Base-by-base conservation (phyloP, 2,888 invertebrate species). In the Spilarctia lutea region DNA sequence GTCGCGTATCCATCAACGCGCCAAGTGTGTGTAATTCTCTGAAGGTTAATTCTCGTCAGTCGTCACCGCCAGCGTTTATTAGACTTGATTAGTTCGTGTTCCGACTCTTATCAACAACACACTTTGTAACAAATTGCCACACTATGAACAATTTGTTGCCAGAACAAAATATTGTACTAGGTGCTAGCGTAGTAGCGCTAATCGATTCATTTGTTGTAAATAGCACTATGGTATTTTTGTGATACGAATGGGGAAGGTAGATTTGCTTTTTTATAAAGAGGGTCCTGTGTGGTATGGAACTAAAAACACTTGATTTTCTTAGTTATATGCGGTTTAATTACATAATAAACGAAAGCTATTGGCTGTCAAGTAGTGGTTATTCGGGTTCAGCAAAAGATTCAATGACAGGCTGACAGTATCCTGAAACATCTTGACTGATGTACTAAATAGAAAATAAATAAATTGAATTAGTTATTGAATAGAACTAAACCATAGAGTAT, bases 11-110 rank as follows among this genome's bases (percentile, higher is more conserved):
- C 48, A 60, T 70, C 42, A 70, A 70, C 70, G 27, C 27, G 30
- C 78, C 81, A 81, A 81, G 82, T 81, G 81, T 78, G 65, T 75
- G 79, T 79, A 83, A 84, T 85, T 85, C 85, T 81, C 75, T 73
- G 85, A 85, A 85, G 85, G 85, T 80, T 85, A 83, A 85, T 84
- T 80, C 85, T 66, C 84, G 81, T 81, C 86, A 75, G 76, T 84
- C 85, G 86, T 85, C 88, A 85, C 81, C 84, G 85, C 79, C 84
- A 84, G 75, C 82, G 85, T 87, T 89, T 86, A 90, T 90, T 90
- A 88, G 79, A 74, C 82, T 90, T 89, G 89, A 90, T 90, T 90
- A 89, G 85, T 83, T 81, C 80, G 74, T 76, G 82, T 79, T 74
- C 72, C 71, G 72, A 74, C 75, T 82, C 79, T 84, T 85, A 83